A percentile compares a stretch with the other conserved stretches of the same genome.
Evolutionary conservation across 2,888 invertebrate species (phyloP).

Genomic region (Aporophyla nigra): DNA sequence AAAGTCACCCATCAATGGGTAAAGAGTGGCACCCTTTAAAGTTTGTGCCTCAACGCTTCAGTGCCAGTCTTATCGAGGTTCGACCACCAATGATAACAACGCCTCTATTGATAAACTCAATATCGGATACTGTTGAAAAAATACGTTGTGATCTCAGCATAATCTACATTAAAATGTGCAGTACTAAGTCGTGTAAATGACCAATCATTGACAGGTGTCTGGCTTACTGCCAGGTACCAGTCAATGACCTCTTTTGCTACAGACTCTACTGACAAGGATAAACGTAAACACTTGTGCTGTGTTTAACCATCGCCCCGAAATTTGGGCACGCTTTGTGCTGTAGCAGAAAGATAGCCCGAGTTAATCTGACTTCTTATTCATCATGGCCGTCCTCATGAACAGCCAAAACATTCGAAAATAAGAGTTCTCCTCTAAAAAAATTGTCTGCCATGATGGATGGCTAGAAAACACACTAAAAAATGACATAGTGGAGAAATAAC

Average conservation of each 20-base stretch:
- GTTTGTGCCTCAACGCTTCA: neutral
- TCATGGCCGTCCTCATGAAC: neutral
- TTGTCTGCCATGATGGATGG: no score
- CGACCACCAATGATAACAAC: neutral
- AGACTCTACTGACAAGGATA: neutral
- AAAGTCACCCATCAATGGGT: neutral
- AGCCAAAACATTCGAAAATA: no score
- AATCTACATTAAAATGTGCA: neutral
- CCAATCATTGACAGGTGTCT: constrained; percentile 22
- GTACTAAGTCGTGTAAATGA: constrained; percentile 20
- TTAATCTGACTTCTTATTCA: neutral
- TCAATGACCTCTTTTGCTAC: neutral
- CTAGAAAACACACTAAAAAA: no score
- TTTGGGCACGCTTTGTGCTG: no score
- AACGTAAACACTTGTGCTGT: neutral
- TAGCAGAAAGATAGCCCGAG: neutral
- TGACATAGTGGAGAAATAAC: neutral
- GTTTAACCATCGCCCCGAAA: neutral
- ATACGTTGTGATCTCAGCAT: neutral
- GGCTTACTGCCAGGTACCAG: constrained; percentile 21
- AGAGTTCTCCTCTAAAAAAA: neutral
- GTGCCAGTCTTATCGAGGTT: neutral
- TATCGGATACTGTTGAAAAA: neutral
- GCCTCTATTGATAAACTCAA: neutral
- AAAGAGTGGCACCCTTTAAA: neutral